A percentile compares a stretch with the other conserved stretches of the same genome.
Evolutionary conservation across 2,113 vertebrate genomes (phyloP).

Genomic region (Cavia porcellus): DNA sequence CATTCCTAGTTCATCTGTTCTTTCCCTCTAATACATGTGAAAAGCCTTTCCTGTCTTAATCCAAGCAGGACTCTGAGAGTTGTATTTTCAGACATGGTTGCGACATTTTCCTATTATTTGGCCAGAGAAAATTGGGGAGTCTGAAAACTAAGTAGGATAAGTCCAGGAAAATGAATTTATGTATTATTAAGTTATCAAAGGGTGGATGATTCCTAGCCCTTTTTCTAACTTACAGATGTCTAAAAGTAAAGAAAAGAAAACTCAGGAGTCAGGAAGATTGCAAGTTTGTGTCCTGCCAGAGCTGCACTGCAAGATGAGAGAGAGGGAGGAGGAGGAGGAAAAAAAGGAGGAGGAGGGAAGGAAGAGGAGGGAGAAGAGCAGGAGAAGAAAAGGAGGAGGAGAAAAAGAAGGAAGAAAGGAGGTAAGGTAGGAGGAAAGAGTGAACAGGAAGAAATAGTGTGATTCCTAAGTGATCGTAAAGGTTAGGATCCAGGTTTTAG

Average conservation of each 20-base stretch:
- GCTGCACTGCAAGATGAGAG: background rate
- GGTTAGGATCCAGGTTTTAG: background rate
- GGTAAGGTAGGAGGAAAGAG: background rate
- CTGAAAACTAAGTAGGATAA: background rate
- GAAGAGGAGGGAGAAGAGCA: background rate
- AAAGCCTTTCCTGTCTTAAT: background rate
- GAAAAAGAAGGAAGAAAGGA: background rate
- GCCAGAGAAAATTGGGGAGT: background rate
- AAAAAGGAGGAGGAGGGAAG: background rate
- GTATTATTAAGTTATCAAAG: background rate
- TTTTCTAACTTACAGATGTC: background rate
- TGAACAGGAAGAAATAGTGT: background rate
- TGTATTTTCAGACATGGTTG: background rate
- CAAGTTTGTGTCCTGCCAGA: background rate
- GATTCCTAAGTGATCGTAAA: background rate
- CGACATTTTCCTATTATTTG: background rate
- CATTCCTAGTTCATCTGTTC: background rate
- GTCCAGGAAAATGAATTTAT: background rate
- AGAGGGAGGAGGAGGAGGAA: background rate
- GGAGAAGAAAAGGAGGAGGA: too few relatives aligned
- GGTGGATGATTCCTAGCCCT: background rate
- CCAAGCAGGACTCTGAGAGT: background rate
- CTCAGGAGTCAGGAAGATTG: background rate
- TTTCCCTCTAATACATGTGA: background rate
- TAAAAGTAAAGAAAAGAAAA: conserved; percentile 3